Percentiles rank a stretch among this genome's conserved stretches.
Evolutionary conservation across 2,797 vertebrate genomes (phyloP).

Genomic region (Phoeniculus purpureus): DNA sequence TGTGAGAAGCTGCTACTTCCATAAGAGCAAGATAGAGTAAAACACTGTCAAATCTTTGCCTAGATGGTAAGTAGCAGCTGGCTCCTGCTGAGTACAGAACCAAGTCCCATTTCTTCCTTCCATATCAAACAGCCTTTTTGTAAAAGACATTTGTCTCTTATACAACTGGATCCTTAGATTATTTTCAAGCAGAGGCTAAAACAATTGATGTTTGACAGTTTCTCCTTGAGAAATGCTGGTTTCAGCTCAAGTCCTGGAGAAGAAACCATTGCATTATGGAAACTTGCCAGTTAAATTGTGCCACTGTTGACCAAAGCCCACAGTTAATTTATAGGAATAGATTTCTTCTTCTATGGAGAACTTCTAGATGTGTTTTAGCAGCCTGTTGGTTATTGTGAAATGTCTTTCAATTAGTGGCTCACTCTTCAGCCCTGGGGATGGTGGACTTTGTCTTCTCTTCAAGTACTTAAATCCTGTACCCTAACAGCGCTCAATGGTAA

Average conservation of each 20-base stretch:
- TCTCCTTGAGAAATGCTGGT: not conserved
- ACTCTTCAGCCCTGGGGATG: not conserved
- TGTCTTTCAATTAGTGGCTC: not conserved
- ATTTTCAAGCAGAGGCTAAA: not conserved
- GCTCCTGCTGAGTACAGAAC: not conserved
- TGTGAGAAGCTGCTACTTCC: not conserved
- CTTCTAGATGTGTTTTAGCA: not conserved
- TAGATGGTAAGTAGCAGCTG: not conserved
- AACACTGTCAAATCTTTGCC: not conserved
- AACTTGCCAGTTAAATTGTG: not conserved
- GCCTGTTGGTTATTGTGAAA: not conserved
- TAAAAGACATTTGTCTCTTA: not conserved
- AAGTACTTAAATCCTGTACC: not conserved
- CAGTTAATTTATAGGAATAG: not conserved
- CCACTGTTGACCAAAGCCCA: not conserved
- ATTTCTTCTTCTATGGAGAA: not conserved
- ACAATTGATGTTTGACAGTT: not conserved
- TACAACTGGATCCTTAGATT: not conserved
- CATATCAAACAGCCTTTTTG: not conserved
- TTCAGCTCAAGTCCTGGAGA: not conserved
- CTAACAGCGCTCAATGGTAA: not conserved
- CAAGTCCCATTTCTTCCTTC: not conserved
- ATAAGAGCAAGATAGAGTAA: not conserved
- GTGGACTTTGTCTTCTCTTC: not conserved
- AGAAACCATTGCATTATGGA: not conserved